Conservation (phyloP, 2,113 vertebrate species). For the Neodontobutis hainanensis region DNA sequence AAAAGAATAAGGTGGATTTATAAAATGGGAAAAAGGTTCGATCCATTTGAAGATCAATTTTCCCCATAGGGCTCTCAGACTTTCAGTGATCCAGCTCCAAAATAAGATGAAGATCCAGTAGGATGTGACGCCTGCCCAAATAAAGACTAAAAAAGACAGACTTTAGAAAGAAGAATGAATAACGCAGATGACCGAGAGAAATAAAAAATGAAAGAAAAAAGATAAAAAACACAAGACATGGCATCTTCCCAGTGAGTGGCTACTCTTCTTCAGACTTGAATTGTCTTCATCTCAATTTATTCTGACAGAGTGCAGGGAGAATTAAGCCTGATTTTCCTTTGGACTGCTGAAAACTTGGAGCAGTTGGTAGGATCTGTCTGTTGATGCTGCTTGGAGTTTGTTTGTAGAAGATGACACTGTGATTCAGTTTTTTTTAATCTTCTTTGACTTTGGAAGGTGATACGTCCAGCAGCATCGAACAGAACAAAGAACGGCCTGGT, state of each 20-base stretch:
- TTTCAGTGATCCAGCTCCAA: constrained; percentile 63
- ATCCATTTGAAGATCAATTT: constrained; percentile 54
- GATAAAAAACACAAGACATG: constrained; percentile 70
- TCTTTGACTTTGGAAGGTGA: constrained; percentile 52
- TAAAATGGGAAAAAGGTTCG: constrained; percentile 57
- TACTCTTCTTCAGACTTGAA: constrained; percentile 75
- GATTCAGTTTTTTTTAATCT: constrained; percentile 53
- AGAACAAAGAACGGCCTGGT: constrained; percentile 76
- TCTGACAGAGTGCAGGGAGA: constrained; percentile 62
- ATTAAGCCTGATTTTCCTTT: constrained; percentile 69
- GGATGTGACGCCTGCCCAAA: constrained; percentile 63
- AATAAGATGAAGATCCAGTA: constrained; percentile 58
- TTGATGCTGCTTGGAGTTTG: constrained; percentile 68
- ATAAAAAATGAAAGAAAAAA: constrained; percentile 60
- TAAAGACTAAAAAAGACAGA: constrained; percentile 57
- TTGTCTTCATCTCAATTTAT: constrained; percentile 73
- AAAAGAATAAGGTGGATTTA: constrained; percentile 32
- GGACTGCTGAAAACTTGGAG: constrained; percentile 67
- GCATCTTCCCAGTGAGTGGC: constrained; percentile 75
- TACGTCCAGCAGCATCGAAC: constrained; percentile 74
- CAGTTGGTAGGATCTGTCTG: constrained; percentile 64
- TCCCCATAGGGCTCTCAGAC: constrained; percentile 54
- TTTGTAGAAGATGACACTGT: constrained; percentile 65
- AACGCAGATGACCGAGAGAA: constrained; percentile 55
- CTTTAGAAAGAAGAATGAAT: constrained; percentile 65